Conservation (phyloP, 2,113 vertebrate species). For the Menidia beryllina region DNA sequence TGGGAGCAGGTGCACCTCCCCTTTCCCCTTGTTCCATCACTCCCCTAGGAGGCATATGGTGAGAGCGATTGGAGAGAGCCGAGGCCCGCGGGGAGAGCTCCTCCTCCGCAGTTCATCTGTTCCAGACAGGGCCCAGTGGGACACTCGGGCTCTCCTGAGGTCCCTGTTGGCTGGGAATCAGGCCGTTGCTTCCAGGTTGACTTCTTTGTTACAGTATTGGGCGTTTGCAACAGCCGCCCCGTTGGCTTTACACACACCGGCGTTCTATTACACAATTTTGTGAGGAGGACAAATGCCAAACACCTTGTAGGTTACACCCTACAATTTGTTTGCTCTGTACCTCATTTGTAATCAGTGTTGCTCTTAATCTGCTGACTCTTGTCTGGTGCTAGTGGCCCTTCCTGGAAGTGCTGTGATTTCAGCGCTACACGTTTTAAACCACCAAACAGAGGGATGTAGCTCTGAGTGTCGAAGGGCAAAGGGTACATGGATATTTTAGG, state of each 20-base stretch:
- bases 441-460: constrained; percentile 54
- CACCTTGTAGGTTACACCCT: constrained; percentile 39
- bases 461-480: constrained; percentile 47
- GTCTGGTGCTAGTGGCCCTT: constrained; percentile 25
- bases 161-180: constrained; percentile 68
- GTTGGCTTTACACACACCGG: constrained; percentile 45
- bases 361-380: constrained; percentile 39
- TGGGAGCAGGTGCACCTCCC: constrained; percentile 75
- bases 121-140: constrained; percentile 73
- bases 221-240: constrained; percentile 35
- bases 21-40: constrained; percentile 52
- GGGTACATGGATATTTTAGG: constrained; percentile 73
- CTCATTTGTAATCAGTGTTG: constrained; percentile 39
- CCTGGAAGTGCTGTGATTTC: constrained; percentile 40
- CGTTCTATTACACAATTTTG: constrained; percentile 7
- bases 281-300: constrained; percentile 31
- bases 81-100: constrained; percentile 64
- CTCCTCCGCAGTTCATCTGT: constrained; percentile 77
- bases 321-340: constrained; percentile 42
- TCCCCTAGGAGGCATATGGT: constrained; percentile 77
- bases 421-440: constrained; percentile 58
- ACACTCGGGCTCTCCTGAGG: constrained; percentile 59
- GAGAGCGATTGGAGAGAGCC: constrained; percentile 75
- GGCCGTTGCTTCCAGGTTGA: constrained; percentile 61
- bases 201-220: constrained; percentile 62